Percentiles rank a stretch among this genome's conserved stretches.
These are phyloP conservation scores for Babylonia areolata DNA, from an alignment of 1,140 invertebrate genomes.

Conservation along the genomic window DNA sequence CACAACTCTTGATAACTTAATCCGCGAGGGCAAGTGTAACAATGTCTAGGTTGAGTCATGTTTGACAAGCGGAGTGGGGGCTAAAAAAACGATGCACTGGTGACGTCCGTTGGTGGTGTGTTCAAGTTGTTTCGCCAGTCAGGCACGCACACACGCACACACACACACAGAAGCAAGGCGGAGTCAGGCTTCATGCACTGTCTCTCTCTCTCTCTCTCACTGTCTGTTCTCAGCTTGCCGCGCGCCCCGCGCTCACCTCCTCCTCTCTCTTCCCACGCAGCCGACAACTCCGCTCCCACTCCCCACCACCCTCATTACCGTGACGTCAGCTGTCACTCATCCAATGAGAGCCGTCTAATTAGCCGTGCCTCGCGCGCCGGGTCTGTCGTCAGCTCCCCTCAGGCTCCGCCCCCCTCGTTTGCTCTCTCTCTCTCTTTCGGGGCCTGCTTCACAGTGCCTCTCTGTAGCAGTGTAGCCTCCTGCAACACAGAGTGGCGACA, in stretches of 20 bases:
- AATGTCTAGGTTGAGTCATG: too few relatives aligned
- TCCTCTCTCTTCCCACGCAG: not conserved
- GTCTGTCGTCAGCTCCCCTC: not conserved
- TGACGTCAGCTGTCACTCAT: slow-evolving; percentile 40
- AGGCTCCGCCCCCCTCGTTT: slow-evolving; percentile 33
- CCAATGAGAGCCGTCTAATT: slow-evolving; percentile 41
- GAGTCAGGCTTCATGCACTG: not conserved
- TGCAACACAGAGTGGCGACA: not conserved
- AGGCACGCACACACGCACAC: not conserved
- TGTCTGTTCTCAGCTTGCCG: not conserved
- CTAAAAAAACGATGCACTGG: too few relatives aligned
- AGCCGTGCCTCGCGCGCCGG: slow-evolving; percentile 19
- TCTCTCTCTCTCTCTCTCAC: not conserved
- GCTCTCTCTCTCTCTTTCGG: not conserved
- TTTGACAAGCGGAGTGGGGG: too few relatives aligned
- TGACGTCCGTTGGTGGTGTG: too few relatives aligned
- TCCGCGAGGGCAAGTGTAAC: too few relatives aligned
- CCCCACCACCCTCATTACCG: slow-evolving; percentile 15
- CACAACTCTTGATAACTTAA: too few relatives aligned
- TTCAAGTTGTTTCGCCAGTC: too few relatives aligned
- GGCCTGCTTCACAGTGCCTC: not conserved
- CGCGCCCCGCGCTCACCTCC: too few relatives aligned
- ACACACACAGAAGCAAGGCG: not conserved
- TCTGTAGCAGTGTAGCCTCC: too few relatives aligned
- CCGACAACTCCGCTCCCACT: not conserved